Conservation (phyloP, 2,113 vertebrate species). For the Neomonachus schauinslandi region DNA sequence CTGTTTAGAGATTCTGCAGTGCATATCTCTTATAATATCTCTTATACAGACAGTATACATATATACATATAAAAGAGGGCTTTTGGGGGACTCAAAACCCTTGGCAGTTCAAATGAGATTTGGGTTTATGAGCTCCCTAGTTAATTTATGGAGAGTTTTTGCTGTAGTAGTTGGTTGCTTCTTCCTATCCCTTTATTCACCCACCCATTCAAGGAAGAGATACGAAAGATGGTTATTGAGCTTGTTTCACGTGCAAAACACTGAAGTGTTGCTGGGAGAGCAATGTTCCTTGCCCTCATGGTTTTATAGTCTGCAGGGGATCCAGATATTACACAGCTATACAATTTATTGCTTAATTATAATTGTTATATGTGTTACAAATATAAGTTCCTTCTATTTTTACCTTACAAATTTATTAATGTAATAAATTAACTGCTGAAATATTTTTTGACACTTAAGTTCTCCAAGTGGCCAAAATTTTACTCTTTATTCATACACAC, state of each 20-base stretch:
- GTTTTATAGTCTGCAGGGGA: not conserved
- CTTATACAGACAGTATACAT: not conserved
- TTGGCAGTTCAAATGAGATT: not conserved
- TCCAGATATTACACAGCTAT: not conserved
- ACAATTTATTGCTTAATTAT: slow-evolving; percentile 59
- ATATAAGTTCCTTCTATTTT: slow-evolving; percentile 42
- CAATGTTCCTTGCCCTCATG: not conserved
- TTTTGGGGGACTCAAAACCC: not conserved
- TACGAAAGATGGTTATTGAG: not conserved
- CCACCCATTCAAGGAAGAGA: not conserved
- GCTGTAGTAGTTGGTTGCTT: not conserved
- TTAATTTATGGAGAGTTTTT: not conserved
- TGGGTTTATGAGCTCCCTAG: not conserved
- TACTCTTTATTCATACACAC: not conserved
- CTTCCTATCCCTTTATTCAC: not conserved
- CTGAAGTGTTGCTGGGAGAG: not conserved
- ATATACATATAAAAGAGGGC: not conserved
- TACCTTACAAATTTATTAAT: slow-evolving; percentile 38
- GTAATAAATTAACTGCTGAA: not conserved
- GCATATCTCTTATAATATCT: not conserved
- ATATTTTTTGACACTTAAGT: not conserved
- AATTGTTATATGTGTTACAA: not conserved
- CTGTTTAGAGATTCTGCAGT: not conserved
- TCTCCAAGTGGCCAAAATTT: not conserved
- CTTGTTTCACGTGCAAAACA: not conserved